Base-by-base conservation (phyloP, 2,113 vertebrate genomes). In the Phrynosoma platyrhinos region DNA sequence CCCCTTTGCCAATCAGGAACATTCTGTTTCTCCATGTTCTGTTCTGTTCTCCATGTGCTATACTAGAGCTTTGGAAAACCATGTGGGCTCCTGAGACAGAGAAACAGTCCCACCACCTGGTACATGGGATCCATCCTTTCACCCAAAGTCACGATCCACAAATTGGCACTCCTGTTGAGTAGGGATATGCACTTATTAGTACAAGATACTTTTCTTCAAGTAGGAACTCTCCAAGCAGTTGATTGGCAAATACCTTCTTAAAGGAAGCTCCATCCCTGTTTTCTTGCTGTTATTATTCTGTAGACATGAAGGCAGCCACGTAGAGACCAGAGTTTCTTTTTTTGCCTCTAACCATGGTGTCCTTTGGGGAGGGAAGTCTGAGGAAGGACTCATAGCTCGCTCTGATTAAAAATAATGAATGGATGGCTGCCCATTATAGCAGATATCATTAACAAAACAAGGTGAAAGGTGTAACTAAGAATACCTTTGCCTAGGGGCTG, bases 351-450 rank as follows among this genome's bases (percentile, higher is more conserved):
- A 5, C 40, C 21, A 52, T 79, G 40, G 42, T 58, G 66, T 42
- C 36, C n/a, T 36, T 77, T 53, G 23, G 55, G 58, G 72, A 83
- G 36, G 53, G 40, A 36, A 40, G 72, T 20, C 20, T 20, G 23
- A 8, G 20, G 9, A 83, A 20, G 20, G 36, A 74, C 42, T 47
- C n/a, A 76, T 52, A 62, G 72, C 40, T 42, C 86, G 47, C 55
- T 21, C 27, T 52, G 79, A 75, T 87, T 87, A 87, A 87, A 87
- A 82, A 76, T 87, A 82, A 87, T 64, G 30, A 82, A 87, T 64
- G 30, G 58, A 25, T 62, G 69, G 18, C 69, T 75, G 55, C 72
- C 40, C 30, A 76, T 82, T 82, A 64, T 3, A 53, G 27, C 40
- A 64, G 53, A 74, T 23, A 47, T 87, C 36, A 79, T 32, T 74